Percentiles rank a stretch among this genome's conserved stretches.
Conservation (phyloP, 2,113 vertebrate genomes). For the Brienomyrus brachyistius region DNA sequence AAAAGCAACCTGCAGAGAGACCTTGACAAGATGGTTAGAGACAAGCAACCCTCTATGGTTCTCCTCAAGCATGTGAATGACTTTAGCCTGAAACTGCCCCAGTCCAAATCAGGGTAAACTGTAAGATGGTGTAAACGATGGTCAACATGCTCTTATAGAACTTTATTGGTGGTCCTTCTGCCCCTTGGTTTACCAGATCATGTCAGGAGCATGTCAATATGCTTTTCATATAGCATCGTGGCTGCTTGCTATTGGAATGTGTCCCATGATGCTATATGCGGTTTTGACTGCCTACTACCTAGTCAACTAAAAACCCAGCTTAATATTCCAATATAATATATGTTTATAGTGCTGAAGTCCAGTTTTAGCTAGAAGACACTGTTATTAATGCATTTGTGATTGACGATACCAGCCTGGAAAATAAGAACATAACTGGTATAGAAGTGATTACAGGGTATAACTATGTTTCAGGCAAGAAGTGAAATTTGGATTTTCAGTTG, state of each 20-base stretch:
- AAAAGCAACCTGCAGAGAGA: slow-evolving; percentile 87
- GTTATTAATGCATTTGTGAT: background rate
- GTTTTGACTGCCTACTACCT: background rate
- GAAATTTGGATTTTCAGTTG: background rate
- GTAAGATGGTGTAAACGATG: background rate
- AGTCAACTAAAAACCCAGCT: background rate
- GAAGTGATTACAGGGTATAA: background rate
- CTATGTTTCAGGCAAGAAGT: background rate
- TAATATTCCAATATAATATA: background rate
- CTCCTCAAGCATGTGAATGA: background rate
- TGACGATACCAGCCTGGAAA: background rate
- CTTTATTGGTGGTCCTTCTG: background rate
- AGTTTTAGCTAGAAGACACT: background rate
- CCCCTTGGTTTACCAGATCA: background rate
- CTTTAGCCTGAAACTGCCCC: background rate
- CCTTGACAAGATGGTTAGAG: slow-evolving; percentile 86
- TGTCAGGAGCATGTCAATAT: background rate
- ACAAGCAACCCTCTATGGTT: background rate
- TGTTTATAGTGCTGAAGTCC: background rate
- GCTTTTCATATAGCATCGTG: too few relatives aligned
- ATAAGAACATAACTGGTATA: background rate
- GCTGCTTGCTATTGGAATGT: background rate
- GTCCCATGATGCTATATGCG: background rate
- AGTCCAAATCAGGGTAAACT: background rate
- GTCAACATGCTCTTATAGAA: background rate